phyloP scores from a whole-genome alignment of 1,140 invertebrate genomes.

The Venustaconcha ellipsiformis region DNA sequence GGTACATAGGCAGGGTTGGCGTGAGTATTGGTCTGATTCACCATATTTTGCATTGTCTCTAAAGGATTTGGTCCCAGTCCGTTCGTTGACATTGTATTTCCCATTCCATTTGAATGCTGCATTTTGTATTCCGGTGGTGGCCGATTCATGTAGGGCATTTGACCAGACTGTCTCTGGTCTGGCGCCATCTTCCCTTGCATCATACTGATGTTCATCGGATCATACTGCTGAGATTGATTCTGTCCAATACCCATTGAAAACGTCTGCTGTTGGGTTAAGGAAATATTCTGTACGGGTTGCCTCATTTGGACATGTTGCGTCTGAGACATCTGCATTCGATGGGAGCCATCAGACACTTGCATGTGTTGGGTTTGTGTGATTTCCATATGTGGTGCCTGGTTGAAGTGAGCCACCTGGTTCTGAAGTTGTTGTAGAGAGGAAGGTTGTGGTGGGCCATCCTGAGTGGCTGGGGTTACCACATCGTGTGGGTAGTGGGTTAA shows the following conservation, averaged over 20 bases:
- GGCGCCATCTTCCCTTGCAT: conserved; percentile 45
- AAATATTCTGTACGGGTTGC: conserved; percentile 74
- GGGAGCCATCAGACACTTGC: conserved; percentile 60
- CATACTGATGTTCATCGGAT: conserved; percentile 39
- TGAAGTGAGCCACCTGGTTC: conserved; percentile 66
- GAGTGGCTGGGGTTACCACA: conserved; percentile 27
- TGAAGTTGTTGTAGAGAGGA: conserved; percentile 67
- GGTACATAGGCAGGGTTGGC: conserved; percentile 48
- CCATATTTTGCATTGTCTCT: conserved; percentile 68
- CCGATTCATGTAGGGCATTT: conserved; percentile 58
- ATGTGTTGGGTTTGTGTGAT: conserved; percentile 63
- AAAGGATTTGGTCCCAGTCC: conserved; percentile 53
- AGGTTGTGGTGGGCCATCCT: conserved; percentile 29
- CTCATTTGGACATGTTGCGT: conserved; percentile 87
- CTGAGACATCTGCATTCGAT: conserved; percentile 82
- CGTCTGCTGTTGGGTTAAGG: conserved; percentile 82
- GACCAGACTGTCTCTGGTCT: conserved; percentile 47
- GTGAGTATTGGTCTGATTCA: conserved; percentile 60
- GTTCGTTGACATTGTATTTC: conserved; percentile 22
- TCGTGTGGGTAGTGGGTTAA: conserved; percentile 60
- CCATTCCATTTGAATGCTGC: conserved; percentile 38
- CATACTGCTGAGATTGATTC: conserved; percentile 46
- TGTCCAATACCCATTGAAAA: conserved; percentile 57
- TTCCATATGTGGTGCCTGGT: conserved; percentile 57
- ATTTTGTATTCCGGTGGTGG: conserved; percentile 65